Conservation (phyloP, 2,888 invertebrate genomes). For the Apotomis turbidana region DNA sequence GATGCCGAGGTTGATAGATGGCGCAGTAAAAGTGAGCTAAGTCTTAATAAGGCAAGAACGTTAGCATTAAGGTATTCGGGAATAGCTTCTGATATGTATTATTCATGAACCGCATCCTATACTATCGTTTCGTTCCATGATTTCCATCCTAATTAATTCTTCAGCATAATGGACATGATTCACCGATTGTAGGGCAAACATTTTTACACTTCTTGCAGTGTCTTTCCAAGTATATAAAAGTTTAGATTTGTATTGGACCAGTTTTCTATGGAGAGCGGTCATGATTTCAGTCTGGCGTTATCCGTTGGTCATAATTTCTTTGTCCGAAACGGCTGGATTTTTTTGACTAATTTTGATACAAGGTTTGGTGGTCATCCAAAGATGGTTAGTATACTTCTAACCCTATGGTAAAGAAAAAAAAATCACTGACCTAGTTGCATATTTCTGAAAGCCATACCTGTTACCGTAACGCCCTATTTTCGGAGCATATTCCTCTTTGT, state of each 20-base stretch:
- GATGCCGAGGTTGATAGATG: slow-evolving; percentile 26
- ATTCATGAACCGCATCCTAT: background rate
- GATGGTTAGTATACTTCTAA: no score
- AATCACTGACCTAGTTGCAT: background rate
- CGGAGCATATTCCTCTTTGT: background rate
- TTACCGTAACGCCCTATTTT: slow-evolving; percentile 19
- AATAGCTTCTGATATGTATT: background rate
- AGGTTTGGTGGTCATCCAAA: no score
- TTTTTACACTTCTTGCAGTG: background rate
- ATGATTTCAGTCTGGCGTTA: no score
- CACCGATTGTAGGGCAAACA: background rate
- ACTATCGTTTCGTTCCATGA: background rate
- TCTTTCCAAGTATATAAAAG: background rate
- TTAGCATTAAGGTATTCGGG: background rate
- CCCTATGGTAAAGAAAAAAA: no score
- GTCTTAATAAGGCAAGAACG: slow-evolving; percentile 5
- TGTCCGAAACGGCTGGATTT: no score
- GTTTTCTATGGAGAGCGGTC: no score
- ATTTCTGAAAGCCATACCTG: background rate
- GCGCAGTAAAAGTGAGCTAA: slow-evolving; percentile 13
- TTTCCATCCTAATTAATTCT: background rate
- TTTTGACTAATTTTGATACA: no score
- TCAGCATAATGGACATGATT: background rate
- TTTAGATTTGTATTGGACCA: no score
- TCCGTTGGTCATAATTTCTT: no score